These are phyloP conservation scores for Dicrostonyx torquatus DNA, from an alignment of 2,797 vertebrate genomes.

Conservation along the genomic window DNA sequence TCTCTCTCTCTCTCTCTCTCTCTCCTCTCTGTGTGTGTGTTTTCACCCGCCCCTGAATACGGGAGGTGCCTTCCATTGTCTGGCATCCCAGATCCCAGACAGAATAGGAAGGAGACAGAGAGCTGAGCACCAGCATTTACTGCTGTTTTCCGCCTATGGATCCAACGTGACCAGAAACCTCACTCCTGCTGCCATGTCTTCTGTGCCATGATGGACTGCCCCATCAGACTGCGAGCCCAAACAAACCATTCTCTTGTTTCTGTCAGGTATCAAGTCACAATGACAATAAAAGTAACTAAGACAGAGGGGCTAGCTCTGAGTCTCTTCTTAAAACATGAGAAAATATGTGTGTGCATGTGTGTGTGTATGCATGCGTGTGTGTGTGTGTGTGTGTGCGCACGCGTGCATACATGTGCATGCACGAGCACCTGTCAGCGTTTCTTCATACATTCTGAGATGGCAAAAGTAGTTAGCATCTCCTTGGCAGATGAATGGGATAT, in stretches of 20 bases:
- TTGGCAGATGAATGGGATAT: constrained; percentile 21
- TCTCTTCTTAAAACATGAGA: constrained; percentile 61
- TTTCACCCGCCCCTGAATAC: neutral
- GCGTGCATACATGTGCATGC: neutral
- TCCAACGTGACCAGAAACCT: neutral
- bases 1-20: too few species aligned
- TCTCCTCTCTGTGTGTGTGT: neutral
- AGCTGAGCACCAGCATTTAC: neutral
- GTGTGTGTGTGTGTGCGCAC: neutral
- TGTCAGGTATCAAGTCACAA: neutral
- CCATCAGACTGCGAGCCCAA: neutral
- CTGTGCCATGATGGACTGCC: too few species aligned
- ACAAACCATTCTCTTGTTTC: neutral
- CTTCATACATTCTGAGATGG: neutral
- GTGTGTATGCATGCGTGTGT: too few species aligned
- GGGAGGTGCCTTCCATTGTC: too few species aligned
- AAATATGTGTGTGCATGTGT: neutral
- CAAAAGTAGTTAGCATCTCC: constrained; percentile 49
- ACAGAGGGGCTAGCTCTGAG: neutral
- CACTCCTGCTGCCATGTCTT: too few species aligned
- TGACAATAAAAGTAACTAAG: neutral
- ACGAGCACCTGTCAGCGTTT: neutral
- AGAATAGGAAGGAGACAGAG: neutral
- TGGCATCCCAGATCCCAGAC: too few species aligned
- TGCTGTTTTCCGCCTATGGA: neutral